phyloP scores from a whole-genome alignment of 2,797 vertebrate genomes.

The Buceros bicornis region DNA sequence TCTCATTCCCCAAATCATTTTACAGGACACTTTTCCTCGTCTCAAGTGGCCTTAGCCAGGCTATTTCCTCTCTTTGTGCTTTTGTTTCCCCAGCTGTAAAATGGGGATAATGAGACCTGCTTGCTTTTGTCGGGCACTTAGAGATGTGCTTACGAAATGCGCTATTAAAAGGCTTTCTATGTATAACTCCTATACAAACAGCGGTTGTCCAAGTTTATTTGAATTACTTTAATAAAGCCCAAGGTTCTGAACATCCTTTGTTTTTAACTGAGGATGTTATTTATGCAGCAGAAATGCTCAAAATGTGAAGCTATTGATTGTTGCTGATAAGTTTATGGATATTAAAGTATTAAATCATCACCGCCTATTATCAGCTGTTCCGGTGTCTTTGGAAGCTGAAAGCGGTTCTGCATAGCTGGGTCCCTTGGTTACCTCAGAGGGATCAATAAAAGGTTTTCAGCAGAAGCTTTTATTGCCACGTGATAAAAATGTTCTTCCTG shows the following conservation, averaged over 20 bases:
- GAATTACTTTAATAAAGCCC: slow-evolving; percentile 42
- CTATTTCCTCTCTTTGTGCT: slow-evolving; percentile 56
- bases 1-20: slow-evolving; percentile 36
- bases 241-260: slow-evolving; percentile 53
- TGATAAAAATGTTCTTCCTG: slow-evolving; percentile 54
- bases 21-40: slow-evolving; percentile 6
- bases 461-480: slow-evolving; percentile 59
- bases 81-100: slow-evolving; percentile 51
- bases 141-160: slow-evolving; percentile 36
- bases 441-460: slow-evolving; percentile 70
- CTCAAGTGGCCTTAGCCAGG: slow-evolving; percentile 26
- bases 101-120: slow-evolving; percentile 26
- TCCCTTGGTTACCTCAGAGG: slow-evolving; percentile 7
- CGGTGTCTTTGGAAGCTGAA: slow-evolving; percentile 33
- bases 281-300: slow-evolving; percentile 53
- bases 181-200: slow-evolving; percentile 64
- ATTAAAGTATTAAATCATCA: slow-evolving; percentile 64
- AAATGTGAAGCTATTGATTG: slow-evolving; percentile 60
- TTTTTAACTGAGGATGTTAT: slow-evolving; percentile 60
- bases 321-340: slow-evolving; percentile 61
- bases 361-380: not conserved
- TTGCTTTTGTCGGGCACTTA: slow-evolving; percentile 31
- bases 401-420: slow-evolving; percentile 1
- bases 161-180: slow-evolving; percentile 67
- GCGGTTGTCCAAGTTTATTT: slow-evolving; percentile 57